Conservation (phyloP, 2,113 vertebrate species). For the mouse (Mus musculus) region GRCm39 chr4:116119501-116120000, state of each 20-base stretch:
- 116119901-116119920: no score
- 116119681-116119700: neutral
- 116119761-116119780: neutral
- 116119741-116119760: neutral
- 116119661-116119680: neutral
- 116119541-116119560: neutral
- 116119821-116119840: no score
- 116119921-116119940: no score
- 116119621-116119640: neutral
- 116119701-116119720: neutral
- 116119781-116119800: neutral
- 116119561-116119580: neutral
- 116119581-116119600: neutral
- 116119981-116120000: neutral
- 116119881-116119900: no score
- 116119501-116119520: neutral
- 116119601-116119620: neutral
- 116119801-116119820: neutral
- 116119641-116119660: neutral
- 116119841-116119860: no score
- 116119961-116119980: neutral
- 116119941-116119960: no score
- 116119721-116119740: neutral
- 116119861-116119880: no score
- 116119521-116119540: neutral